phyloP scores from a whole-genome alignment of 2,888 invertebrate species.

The Stenurella melanura region DNA sequence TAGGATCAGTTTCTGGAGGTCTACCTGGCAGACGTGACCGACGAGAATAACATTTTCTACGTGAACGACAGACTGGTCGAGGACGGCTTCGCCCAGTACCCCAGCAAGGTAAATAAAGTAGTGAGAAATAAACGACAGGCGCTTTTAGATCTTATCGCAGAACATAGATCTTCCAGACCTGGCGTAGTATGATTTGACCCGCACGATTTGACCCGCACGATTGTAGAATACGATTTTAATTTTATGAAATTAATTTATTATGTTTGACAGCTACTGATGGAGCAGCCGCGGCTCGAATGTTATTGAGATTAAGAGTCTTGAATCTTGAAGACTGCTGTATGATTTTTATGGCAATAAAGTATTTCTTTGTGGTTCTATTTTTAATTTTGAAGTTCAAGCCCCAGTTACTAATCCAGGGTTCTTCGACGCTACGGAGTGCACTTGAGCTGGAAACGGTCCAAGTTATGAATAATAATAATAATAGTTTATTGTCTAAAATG shows the following conservation, averaged over 20 bases:
- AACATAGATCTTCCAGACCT: constrained; percentile 7
- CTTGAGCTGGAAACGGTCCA: too few species aligned
- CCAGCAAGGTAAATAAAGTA: constrained; percentile 63
- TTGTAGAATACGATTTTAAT: not conserved
- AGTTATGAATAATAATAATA: too few species aligned
- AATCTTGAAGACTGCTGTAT: not conserved
- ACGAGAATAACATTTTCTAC: constrained; percentile 72
- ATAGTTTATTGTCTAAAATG: too few species aligned
- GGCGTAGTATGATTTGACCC: not conserved
- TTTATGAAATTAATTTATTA: not conserved
- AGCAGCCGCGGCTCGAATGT: not conserved
- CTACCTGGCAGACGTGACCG: constrained; percentile 75
- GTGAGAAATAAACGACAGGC: constrained; percentile 33
- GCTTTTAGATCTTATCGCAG: constrained; percentile 39
- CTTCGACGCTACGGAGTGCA: too few species aligned
- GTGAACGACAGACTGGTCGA: constrained; percentile 74
- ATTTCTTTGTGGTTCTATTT: too few species aligned
- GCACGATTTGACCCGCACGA: not conserved
- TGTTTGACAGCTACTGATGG: not conserved
- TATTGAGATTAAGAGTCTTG: not conserved
- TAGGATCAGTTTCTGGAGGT: constrained; percentile 64
- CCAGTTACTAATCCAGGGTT: too few species aligned
- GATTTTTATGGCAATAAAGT: not conserved
- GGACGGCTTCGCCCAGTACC: constrained; percentile 73
- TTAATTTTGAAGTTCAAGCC: too few species aligned